Base-by-base conservation (phyloP, 2,113 vertebrate species). In the Pogonocichla stellata region DNA sequence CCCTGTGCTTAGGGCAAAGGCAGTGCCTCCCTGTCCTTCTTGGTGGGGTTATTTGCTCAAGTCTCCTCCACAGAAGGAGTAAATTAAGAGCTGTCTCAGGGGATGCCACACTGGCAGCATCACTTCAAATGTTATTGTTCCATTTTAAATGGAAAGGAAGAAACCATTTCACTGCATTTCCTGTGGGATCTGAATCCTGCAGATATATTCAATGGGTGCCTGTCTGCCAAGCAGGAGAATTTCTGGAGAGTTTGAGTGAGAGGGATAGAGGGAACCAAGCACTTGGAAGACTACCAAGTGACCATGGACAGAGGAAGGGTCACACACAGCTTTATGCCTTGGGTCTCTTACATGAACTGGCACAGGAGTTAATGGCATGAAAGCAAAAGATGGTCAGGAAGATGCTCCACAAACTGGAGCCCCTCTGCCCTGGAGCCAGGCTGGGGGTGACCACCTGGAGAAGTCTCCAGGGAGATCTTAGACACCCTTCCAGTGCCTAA, bases 161-260 rank as follows among this genome's bases (percentile, higher is more conserved):
- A 53, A 65, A 78, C 31, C 2, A 1, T 91, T 92, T 95, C 82
- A 58, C 79, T 96, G 88, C 69, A 42, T 85, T 93, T 94, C 75
- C 93, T 65, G 67, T 73, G 91, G 88, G 66, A 84, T 95, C 83
- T 93, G 78, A 74, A 69, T 88, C 78, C 92, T 86, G 93, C 79
- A 89, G 92, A 82, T 53, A 28, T 15, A 58, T 85, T 84, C 94
- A 96, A 86, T 53, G 43, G 58, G 75, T 95, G 73, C 50, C 92
- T 97, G 88, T 40, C 65, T 94, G 78, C 64, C 79, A 53, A 45
- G 26, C 31, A 73, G 62, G 50, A 61, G 82, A 12, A 85, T 53
- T 78, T 82, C 72, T 80, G 71, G 17, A 54, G 45, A 66, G 45
- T 70, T 58, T 48, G 61, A 86, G 50, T 56, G 72, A 90, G 43